Evolutionary conservation across 2,797 vertebrate species (phyloP), one percentile per base, ranked within the genome.

Genomic region (Myripristis murdjan): DNA sequence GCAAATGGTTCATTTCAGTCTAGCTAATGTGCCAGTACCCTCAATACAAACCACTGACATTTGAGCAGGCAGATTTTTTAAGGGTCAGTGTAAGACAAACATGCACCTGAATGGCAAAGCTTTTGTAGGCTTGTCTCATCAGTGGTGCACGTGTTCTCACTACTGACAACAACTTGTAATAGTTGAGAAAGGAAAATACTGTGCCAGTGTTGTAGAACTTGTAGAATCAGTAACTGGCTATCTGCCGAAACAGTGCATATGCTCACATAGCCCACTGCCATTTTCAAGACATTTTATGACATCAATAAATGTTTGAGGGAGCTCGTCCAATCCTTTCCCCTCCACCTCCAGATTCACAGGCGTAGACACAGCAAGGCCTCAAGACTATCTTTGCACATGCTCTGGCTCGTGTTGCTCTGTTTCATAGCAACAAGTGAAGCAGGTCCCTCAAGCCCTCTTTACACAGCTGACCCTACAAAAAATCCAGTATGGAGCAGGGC

Each of bases 371-470:
- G 89, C 87, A 82, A 93, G 92, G 90, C 92, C 92, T 89, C 86
- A 64, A 79, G 84, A 87, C 87, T 77, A 79, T 82, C 81, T 81
- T 64, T 83, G 79, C 87, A 89, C 86, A 91, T 87, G 89, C 83
- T 90, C 75, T 81, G 78, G 73, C 89, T 89, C 75, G 74, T 87
- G 87, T 90, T 64, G 54, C 71, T 78, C 84, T 62, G 93, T 93
- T 90, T 91, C 93, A 94, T 95, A 95, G 94, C 95, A 95, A 95
- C 94, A 95, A 94, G 93, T 94, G 88, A 81, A 92, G 75, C 79
- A 73, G 77, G 79, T 87, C 83, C 62, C 74, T 78, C 66, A 66
- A 82, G 76, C 67, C 51, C 66, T 85, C 66, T 77, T 82, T 76
- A 23, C 28, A 62, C 43, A 47, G 66, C 66, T 81, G 77, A 87